These are phyloP conservation scores for Chlorocebus sabaeus DNA, from an alignment of 2,113 vertebrate genomes.

Conservation along the genomic window DNA sequence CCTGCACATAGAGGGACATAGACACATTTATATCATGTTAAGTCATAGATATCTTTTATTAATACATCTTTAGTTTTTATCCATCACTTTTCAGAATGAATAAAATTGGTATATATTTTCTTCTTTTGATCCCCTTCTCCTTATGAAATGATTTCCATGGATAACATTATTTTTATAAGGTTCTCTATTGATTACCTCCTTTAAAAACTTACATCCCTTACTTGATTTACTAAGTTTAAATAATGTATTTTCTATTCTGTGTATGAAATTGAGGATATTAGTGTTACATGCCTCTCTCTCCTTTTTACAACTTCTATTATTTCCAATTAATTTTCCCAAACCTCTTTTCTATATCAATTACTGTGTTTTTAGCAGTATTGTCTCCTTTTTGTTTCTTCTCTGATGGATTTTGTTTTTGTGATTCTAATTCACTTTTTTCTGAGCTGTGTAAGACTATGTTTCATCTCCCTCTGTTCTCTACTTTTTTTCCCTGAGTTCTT, in stretches of 20 bases:
- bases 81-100: background rate
- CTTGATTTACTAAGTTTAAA: background rate
- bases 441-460: background rate
- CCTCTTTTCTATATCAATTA: background rate
- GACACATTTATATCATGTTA: background rate
- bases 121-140: background rate
- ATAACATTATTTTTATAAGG: background rate
- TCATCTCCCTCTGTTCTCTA: background rate
- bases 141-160: background rate
- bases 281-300: background rate
- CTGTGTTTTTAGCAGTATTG: background rate
- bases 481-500: background rate
- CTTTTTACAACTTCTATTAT: background rate
- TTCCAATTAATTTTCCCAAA: background rate
- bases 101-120: background rate
- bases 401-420: background rate
- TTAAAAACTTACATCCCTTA: background rate
- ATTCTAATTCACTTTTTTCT: conserved; percentile 10
- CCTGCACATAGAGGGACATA: background rate
- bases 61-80: background rate
- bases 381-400: background rate
- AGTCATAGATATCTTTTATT: background rate
- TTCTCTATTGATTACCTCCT: background rate
- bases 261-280: background rate
- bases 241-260: background rate